Base-by-base conservation (phyloP, 2,113 vertebrate species). In the Elachura formosa region DNA sequence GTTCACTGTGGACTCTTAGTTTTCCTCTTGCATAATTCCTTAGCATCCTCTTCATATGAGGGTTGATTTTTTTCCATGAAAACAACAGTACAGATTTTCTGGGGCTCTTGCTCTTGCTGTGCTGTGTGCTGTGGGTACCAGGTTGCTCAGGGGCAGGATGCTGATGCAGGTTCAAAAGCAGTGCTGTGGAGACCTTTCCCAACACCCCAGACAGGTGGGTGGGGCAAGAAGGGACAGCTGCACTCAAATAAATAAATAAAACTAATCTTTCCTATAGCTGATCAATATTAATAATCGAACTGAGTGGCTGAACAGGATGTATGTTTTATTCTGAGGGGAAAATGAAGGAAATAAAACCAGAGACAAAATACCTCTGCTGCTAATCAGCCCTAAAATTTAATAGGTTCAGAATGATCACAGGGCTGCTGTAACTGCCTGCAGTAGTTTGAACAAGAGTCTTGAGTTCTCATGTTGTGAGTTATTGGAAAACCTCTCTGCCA, bases 401-500 rank as follows among this genome's bases (percentile, higher is more conserved):
- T 95, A 88, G 92, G 71, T 85, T 80, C 64, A 40, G 64, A 49
- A 84, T 68, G 54, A 69, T 93, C 74, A 51, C 55, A 34, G 49
- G n/a, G 67, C 88, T 94, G 33, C 72, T 83, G 75, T 72, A 87
- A 80, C 94, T 95, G 91, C 91, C 93, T 93, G 89, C 73, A 66
- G 94, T 96, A 83, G 56, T 96, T 94, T 89, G 92, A 96, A 94
- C 79, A 89, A 69, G 94, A 93, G 86, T 92, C 76, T 84, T 9
- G 46, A 72, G 55, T 91, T 93, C 77, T 77, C 90, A 59, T 61
- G 28, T 80, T 90, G 54, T 41, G 67, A 96, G 93, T 96, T 97
- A 97, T 91, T 97, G 97, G 88, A 79, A 96, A 93, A 93, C 94
- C 72, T 96, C 83, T 90, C 83, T 96, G 84, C 73, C 46, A 75